Evolutionary conservation across 2,888 invertebrate species (phyloP), one percentile per base, ranked within the genome.

Genomic region (Volucella bombylans): DNA sequence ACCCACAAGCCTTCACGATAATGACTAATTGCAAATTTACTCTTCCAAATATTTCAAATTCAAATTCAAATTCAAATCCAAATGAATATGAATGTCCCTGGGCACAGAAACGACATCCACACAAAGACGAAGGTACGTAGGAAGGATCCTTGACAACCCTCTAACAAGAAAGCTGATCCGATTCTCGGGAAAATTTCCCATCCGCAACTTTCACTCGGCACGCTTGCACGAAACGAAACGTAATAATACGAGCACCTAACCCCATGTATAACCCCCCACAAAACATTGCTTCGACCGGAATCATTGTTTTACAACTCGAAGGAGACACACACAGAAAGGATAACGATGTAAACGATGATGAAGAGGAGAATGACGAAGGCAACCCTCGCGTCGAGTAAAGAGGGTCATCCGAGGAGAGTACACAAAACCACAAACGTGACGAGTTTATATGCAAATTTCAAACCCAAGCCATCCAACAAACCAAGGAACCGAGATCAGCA

Each of bases 401-500:
- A 79, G 73, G 78, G 68, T 73, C 82, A 82, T 69, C 68, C 73
- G 64, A 57, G 68, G 80, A 74, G 65, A 73, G 82, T 79, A 73
- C 45, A 82, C 82, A 78, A 82, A 82, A 82, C 82, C 82, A 43
- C 82, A 82, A 78, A 82, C 82, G 82, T 82, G 82, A 82, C 82
- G 82, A 79, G 68, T 82, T 82, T 82, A 82, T 82, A 78, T 82
- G 82, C 82, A 82, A 73, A 82, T 78, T 78, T 57, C 62, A 78
- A 68, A 62, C 68, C 57, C 31, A 78, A 23, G 4, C 23, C 23
- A 23, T 23, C 52, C 71, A 72, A 65, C 81, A 69, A 45, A 74
- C 50, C 74, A 74, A 73, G 68, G 54, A 73, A 73, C 74, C 74
- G 65, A 54, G 69, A 76, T 71, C 72, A 62, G 52, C 68, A 23